A percentile compares a stretch with the other conserved stretches of the same genome.
Evolutionary conservation across 2,113 vertebrate genomes (phyloP).

Genomic region (Colius striatus): DNA sequence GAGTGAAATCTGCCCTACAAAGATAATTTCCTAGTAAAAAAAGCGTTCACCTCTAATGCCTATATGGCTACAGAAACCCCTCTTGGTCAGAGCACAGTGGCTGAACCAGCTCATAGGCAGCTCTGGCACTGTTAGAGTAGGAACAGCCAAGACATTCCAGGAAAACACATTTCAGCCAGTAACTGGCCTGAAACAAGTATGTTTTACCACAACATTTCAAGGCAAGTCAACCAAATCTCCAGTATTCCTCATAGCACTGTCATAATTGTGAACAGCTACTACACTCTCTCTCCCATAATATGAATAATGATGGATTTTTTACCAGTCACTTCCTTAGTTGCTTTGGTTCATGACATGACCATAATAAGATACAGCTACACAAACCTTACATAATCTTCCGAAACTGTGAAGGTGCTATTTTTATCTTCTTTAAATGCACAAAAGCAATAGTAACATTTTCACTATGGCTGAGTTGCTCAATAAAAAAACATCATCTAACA

Average conservation of each 20-base stretch:
- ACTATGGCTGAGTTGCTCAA: neutral
- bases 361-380: neutral
- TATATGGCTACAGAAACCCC: neutral
- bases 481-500: neutral
- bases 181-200: constrained; percentile 16
- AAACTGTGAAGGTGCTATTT: constrained; percentile 1
- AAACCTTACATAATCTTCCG: constrained; percentile 10
- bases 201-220: neutral
- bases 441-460: constrained; percentile 18
- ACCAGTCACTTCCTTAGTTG: constrained; percentile 13
- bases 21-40: neutral
- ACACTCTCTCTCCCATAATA: neutral
- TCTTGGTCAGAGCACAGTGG: neutral
- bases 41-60: neutral
- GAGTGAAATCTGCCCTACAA: neutral
- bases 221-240: constrained; percentile 4
- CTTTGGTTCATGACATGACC: neutral
- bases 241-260: neutral
- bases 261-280: neutral
- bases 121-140: neutral
- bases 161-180: neutral
- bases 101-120: neutral
- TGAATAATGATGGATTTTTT: constrained; percentile 17
- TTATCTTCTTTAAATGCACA: neutral
- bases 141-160: neutral